phyloP scores from a whole-genome alignment of 2,888 invertebrate species.

The Hirtodrosophila duncani region DNA sequence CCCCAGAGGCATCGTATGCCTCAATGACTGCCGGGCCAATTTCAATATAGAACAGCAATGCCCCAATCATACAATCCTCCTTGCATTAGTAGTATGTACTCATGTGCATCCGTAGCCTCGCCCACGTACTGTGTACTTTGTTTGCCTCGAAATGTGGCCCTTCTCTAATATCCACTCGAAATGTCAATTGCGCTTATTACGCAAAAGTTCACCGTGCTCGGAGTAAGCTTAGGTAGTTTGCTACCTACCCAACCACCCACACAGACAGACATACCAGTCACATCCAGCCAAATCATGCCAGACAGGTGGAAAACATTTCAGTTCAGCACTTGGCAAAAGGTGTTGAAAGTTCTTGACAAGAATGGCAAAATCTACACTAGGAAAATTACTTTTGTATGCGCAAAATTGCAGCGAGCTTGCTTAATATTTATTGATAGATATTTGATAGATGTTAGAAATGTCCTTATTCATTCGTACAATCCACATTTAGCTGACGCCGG shows the following conservation, averaged over 20 bases:
- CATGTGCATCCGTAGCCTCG: constrained; percentile 21
- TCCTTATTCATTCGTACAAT: too few species aligned
- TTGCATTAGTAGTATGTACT: constrained; percentile 2
- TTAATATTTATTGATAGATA: too few species aligned
- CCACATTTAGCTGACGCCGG: too few species aligned
- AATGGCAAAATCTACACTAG: too few species aligned
- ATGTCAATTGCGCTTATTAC: constrained; percentile 66
- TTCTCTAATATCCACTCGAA: constrained; percentile 33
- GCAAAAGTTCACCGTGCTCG: constrained; percentile 55
- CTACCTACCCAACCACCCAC: too few species aligned
- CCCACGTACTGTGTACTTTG: constrained; percentile 21
- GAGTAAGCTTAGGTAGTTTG: constrained; percentile 16
- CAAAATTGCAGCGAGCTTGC: too few species aligned
- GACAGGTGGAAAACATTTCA: constrained; percentile 29
- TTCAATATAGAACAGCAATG: too few species aligned
- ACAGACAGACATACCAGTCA: too few species aligned
- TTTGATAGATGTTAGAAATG: too few species aligned
- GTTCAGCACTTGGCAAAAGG: constrained; percentile 26
- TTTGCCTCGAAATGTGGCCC: constrained; percentile 21
- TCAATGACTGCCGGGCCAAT: constrained; percentile 4
- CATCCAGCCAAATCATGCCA: too few species aligned
- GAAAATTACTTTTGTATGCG: too few species aligned
- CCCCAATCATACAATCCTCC: too few species aligned
- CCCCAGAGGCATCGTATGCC: constrained; percentile 25
- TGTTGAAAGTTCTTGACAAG: constrained; percentile 28